Evolutionary conservation across 2,797 vertebrate genomes (phyloP).

Genomic region (Catharus ustulatus): DNA sequence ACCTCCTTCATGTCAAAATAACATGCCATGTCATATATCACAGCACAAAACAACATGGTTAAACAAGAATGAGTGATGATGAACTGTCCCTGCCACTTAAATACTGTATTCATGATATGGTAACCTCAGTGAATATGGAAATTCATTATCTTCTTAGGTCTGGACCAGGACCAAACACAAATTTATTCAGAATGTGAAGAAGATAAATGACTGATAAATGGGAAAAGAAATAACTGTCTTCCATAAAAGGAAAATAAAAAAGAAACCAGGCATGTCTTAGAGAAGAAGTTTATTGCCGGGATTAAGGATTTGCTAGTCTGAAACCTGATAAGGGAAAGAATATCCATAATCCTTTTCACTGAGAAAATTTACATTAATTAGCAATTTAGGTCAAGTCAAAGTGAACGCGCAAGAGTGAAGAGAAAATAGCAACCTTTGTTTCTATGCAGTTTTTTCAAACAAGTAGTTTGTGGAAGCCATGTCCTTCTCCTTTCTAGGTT

Average conservation of each 20-base stretch:
- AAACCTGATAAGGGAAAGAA: conserved; percentile 32
- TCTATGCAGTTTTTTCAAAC: neutral
- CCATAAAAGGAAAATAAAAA: neutral
- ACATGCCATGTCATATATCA: neutral
- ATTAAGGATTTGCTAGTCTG: conserved; percentile 42
- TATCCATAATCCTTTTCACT: conserved; percentile 32
- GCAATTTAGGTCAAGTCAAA: conserved; percentile 60
- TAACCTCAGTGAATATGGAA: neutral
- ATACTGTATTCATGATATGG: neutral
- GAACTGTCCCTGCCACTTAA: neutral
- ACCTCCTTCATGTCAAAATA: conserved; percentile 4
- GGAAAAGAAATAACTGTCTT: neutral
- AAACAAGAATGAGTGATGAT: neutral
- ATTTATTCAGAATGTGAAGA: conserved; percentile 36
- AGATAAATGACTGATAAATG: conserved; percentile 29
- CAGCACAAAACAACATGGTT: neutral
- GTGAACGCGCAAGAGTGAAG: neutral
- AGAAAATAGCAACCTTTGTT: conserved; percentile 8
- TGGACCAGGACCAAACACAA: neutral
- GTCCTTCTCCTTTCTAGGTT: neutral
- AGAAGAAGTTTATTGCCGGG: conserved; percentile 23
- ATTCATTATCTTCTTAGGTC: conserved; percentile 16
- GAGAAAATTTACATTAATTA: conserved; percentile 69
- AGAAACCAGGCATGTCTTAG: neutral
- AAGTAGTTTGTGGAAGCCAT: neutral